Percentiles rank a stretch among this genome's conserved stretches.
These are phyloP conservation scores for Ecliptopera silaceata DNA, from an alignment of 2,888 invertebrate genomes.

Conservation along the genomic window DNA sequence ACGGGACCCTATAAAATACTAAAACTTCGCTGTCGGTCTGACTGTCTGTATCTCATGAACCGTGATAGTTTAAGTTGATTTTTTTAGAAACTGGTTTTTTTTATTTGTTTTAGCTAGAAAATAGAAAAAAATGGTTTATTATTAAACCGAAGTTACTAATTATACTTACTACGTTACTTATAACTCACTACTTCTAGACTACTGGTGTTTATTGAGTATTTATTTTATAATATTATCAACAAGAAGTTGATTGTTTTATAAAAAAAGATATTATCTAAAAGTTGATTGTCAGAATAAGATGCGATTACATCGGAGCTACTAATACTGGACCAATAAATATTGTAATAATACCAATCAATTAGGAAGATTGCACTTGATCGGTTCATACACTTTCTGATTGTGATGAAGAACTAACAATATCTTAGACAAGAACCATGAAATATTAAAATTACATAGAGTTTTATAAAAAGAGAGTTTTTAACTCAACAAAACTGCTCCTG, in stretches of 20 bases:
- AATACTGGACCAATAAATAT: constrained; percentile 59
- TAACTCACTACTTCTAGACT: no score
- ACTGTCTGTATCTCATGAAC: no score
- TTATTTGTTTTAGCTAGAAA: no score
- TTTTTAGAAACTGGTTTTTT: no score
- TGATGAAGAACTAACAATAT: constrained; percentile 41
- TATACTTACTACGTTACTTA: no score
- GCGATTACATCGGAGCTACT: constrained; percentile 37
- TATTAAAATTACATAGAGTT: background rate
- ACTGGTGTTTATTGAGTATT: background rate
- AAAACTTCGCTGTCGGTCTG: no score
- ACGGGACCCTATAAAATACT: no score
- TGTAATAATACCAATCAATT: constrained; percentile 71
- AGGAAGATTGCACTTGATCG: constrained; percentile 63
- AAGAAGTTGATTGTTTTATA: constrained; percentile 9
- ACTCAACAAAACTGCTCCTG: no score
- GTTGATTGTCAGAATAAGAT: constrained; percentile 33
- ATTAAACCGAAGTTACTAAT: no score
- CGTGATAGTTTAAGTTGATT: no score
- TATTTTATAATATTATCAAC: no score
- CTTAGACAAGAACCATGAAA: constrained; percentile 1
- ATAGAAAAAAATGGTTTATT: no score
- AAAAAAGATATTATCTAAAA: constrained; percentile 20
- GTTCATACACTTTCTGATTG: constrained; percentile 54
- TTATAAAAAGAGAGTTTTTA: background rate